phyloP scores from a whole-genome alignment of 2,797 vertebrate genomes.

The Phataginus tricuspis region DNA sequence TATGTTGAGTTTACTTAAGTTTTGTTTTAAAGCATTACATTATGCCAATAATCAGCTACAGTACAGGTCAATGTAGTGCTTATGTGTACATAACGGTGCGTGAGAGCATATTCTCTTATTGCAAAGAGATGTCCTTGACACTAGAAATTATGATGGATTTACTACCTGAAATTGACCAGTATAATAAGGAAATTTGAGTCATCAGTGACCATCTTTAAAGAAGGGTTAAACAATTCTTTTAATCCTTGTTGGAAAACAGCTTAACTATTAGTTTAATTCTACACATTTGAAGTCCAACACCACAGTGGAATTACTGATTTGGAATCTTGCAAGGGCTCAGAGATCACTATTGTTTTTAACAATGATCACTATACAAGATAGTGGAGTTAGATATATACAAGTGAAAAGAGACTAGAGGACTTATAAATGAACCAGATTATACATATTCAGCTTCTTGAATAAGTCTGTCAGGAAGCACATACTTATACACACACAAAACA shows the following conservation, averaged over 20 bases:
- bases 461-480: neutral
- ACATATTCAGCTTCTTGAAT: neutral
- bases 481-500: neutral
- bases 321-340: neutral
- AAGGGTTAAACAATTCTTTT: neutral
- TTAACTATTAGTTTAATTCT: slow-evolving; percentile 22
- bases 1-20: neutral
- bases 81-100: neutral
- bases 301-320: neutral
- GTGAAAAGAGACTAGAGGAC: neutral
- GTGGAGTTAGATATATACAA: neutral
- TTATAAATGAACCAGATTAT: neutral
- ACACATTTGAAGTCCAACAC: neutral
- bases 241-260: neutral
- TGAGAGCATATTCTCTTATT: slow-evolving; percentile 6
- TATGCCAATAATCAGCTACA: neutral
- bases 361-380: neutral
- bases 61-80: neutral
- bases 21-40: slow-evolving; percentile 36
- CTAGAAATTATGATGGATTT: slow-evolving; percentile 27
- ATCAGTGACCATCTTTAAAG: slow-evolving; percentile 16
- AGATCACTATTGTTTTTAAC: slow-evolving; percentile 11
- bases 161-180: neutral
- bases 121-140: neutral
- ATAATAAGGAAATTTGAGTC: neutral